Evolutionary conservation across 2,113 vertebrate species (phyloP), one percentile per base, ranked within the genome.

Genomic region (Eurypyga helias): DNA sequence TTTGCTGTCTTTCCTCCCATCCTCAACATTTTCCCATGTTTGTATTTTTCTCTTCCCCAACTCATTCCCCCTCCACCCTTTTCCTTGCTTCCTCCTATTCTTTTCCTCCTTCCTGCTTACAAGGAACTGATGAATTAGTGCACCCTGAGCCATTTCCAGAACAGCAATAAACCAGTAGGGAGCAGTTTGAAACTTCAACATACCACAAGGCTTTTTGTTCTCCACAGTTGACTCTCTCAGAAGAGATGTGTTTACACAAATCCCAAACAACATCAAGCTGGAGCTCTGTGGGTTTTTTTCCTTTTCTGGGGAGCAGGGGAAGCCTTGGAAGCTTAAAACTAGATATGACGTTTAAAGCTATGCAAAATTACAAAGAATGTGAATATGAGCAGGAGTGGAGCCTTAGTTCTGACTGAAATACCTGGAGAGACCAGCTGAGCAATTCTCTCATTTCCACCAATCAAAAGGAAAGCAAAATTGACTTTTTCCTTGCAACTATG

Each of bases 61-160:
- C 38, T 71, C 61, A 43, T 72, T 69, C 61, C 64, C 69, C 43
- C 49, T 86, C 80, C 91, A 89, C 46, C n/a, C 75, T 24, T 71
- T 72, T 51, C 70, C 54, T 66, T 57, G 12, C 51, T 95, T 95
- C 79, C 96, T 96, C 60, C 89, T 66, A 96, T 96, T 97, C 93
- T 94, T 88, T 86, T 26, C 29, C 67, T 81, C 34, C 48, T 62
- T 62, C 61, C 43, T 71, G 55, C 83, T 83, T 66, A 70, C 46
- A 81, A 69, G 67, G 43, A 78, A 26, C 6, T 48, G 43, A 93
- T 67, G 36, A 93, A 89, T 54, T 83, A 69, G 23, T 34, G 34
- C 19, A n/a, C 46, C 73, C 73, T n/a, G 12, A 38, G 36, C 58
- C 43, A 67, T 33, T 62, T 93, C 67, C 72, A 89, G 34, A 55